Conservation (phyloP, 2,888 invertebrate genomes). For the Chydorus sphaericus region DNA sequence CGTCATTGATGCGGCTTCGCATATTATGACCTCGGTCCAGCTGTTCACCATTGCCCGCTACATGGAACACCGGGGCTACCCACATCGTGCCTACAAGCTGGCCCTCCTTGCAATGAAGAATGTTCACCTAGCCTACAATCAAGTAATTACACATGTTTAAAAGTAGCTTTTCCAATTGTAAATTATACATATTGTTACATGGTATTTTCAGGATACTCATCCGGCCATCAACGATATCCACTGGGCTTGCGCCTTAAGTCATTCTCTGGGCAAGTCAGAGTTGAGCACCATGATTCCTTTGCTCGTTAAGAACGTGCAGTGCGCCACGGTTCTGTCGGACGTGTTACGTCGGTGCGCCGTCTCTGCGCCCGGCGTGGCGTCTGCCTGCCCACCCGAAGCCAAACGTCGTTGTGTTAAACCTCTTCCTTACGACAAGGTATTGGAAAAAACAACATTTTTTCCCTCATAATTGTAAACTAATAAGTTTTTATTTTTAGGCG, state of each 20-base stretch:
- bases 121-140: conserved; percentile 66
- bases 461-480: neutral
- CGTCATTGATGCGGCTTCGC: conserved; percentile 56
- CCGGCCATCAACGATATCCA: conserved; percentile 75
- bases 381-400: conserved; percentile 23
- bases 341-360: conserved; percentile 45
- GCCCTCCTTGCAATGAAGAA: conserved; percentile 71
- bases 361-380: conserved; percentile 36
- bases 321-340: conserved; percentile 67
- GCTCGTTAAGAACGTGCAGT: conserved; percentile 69
- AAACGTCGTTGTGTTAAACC: conserved; percentile 37
- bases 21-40: conserved; percentile 61
- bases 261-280: conserved; percentile 62
- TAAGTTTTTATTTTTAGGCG: neutral
- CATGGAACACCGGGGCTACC: conserved; percentile 72
- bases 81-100: conserved; percentile 63
- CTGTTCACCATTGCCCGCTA: conserved; percentile 71
- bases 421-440: conserved; percentile 41
- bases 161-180: too few relatives aligned
- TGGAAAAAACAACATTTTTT: neutral
- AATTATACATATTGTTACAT: too few relatives aligned
- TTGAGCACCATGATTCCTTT: conserved; percentile 62
- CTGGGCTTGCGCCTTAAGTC: conserved; percentile 71
- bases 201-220: conserved; percentile 65
- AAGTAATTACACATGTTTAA: too few relatives aligned